A percentile compares a stretch with the other conserved stretches of the same genome.
phyloP scores from a whole-genome alignment of 2,888 invertebrate species.

The Drosophila neoperkinsi region DNA sequence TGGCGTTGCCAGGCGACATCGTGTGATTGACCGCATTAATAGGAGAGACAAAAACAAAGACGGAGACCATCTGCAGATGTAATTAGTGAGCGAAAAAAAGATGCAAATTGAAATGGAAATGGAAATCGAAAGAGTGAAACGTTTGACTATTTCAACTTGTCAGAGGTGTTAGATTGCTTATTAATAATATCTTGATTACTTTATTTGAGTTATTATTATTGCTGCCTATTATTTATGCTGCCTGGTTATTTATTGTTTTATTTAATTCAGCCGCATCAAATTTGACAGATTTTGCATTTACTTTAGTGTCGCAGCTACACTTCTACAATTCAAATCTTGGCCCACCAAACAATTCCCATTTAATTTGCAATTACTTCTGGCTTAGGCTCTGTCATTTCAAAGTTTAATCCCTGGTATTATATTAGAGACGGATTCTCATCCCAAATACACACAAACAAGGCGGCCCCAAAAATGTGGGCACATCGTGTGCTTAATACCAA shows the following conservation, averaged over 20 bases:
- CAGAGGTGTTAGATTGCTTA: not conserved
- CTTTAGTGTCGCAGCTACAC: not conserved
- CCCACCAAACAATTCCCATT: constrained; percentile 39
- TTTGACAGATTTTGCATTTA: not conserved
- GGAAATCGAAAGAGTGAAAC: not conserved
- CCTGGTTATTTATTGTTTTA: not conserved
- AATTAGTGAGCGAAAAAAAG: constrained; percentile 15
- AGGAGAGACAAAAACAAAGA: constrained; percentile 26
- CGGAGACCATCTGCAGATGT: constrained; percentile 15
- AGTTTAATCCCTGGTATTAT: constrained; percentile 15
- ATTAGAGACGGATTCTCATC: constrained; percentile 23
- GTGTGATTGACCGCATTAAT: constrained; percentile 76
- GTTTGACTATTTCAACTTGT: not conserved
- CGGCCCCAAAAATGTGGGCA: not conserved
- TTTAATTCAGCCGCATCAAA: not conserved
- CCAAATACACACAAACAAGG: not conserved
- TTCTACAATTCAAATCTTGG: not conserved
- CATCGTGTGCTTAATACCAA: constrained; percentile 53
- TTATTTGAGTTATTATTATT: not conserved
- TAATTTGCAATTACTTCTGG: constrained; percentile 70
- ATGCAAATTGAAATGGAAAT: not conserved
- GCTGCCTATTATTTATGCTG: no score
- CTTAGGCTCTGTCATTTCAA: constrained; percentile 42
- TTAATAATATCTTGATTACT: not conserved
- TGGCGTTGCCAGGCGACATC: constrained; percentile 53